Evolutionary conservation across 2,888 invertebrate genomes (phyloP).

Genomic region (Atethmia centrago): DNA sequence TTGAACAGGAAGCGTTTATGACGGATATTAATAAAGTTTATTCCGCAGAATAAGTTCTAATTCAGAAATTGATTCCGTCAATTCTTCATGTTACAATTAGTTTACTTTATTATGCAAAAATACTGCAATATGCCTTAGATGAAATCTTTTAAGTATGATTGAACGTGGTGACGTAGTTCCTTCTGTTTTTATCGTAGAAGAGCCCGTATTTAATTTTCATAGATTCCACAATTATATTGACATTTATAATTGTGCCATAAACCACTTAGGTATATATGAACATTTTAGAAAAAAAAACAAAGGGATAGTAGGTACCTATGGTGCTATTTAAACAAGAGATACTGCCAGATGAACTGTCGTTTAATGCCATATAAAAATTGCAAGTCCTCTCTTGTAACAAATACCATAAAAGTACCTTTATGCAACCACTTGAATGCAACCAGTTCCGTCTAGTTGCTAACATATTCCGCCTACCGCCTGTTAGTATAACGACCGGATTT

Average conservation of each 20-base stretch:
- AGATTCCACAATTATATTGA: background rate
- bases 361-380: background rate
- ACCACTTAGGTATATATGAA: background rate
- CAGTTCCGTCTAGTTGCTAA: conserved; percentile 40
- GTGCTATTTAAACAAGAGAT: background rate
- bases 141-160: conserved; percentile 5
- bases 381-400: conserved; percentile 9
- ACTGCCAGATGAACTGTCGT: background rate
- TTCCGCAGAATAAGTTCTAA: conserved; percentile 1
- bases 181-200: background rate
- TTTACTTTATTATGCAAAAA: conserved; percentile 21
- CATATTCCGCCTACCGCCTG: conserved; percentile 46
- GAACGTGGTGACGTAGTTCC: background rate
- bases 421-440: conserved; percentile 24
- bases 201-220: background rate
- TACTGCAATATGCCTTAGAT: background rate
- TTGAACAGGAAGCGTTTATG: conserved; percentile 16
- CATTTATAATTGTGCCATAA: background rate
- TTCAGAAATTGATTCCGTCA: conserved; percentile 6
- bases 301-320: background rate
- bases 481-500: conserved; percentile 66
- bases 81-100: conserved; percentile 9
- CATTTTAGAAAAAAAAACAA: background rate
- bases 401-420: conserved; percentile 10
- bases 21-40: conserved; percentile 12